These are phyloP conservation scores for Plagiodera versicolora DNA, from an alignment of 2,888 invertebrate genomes.

Conservation along the genomic window DNA sequence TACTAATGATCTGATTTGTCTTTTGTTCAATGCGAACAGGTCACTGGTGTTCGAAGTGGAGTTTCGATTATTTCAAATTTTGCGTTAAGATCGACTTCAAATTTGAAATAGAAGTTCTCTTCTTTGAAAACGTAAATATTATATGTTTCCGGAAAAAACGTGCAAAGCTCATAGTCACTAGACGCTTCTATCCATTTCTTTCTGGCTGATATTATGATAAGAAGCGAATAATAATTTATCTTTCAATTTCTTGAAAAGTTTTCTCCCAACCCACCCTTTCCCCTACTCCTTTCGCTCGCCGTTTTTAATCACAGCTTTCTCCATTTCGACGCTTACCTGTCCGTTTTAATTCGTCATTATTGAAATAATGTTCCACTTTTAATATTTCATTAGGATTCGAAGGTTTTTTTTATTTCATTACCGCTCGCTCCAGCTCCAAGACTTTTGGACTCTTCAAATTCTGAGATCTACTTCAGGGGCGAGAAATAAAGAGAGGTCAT, in stretches of 20 bases:
- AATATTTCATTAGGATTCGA: slow-evolving; percentile 55
- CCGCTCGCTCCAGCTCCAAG: slow-evolving; percentile 18
- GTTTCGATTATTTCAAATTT: too few relatives aligned
- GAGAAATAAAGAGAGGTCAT: slow-evolving; percentile 5
- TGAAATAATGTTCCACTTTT: slow-evolving; percentile 57
- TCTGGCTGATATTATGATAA: slow-evolving; percentile 19
- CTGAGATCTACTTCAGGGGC: slow-evolving; percentile 16
- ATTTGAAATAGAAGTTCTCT: too few relatives aligned
- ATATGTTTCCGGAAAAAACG: too few relatives aligned
- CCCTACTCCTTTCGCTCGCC: slow-evolving; percentile 36
- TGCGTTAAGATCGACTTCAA: too few relatives aligned
- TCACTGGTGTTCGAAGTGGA: too few relatives aligned
- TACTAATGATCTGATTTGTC: too few relatives aligned
- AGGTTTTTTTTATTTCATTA: slow-evolving; percentile 37
- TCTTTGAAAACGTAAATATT: background rate
- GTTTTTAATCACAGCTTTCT: slow-evolving; percentile 53
- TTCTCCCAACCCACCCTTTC: slow-evolving; percentile 34
- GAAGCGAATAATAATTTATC: slow-evolving; percentile 10
- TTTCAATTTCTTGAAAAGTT: slow-evolving; percentile 32
- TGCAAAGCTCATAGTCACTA: too few relatives aligned
- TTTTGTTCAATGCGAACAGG: too few relatives aligned
- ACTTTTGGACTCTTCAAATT: slow-evolving; percentile 26
- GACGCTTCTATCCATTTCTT: background rate
- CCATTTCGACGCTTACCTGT: slow-evolving; percentile 51
- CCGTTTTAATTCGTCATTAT: slow-evolving; percentile 57